A percentile compares a stretch with the other conserved stretches of the same genome.
Evolutionary conservation across 2,113 vertebrate species (phyloP).

Genomic region (Tringa solitaria): DNA sequence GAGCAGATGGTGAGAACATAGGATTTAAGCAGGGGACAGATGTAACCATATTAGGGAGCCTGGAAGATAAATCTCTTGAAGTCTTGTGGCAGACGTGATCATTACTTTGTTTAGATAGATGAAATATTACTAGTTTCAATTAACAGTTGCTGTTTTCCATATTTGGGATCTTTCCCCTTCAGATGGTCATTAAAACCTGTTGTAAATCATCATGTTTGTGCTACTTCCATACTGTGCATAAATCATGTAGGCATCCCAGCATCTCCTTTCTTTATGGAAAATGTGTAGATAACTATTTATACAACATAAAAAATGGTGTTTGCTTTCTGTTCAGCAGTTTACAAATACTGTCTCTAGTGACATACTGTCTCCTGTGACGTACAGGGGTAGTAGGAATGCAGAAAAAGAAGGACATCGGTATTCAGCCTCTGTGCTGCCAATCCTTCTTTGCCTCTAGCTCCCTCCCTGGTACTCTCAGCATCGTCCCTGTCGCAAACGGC

Average conservation of each 20-base stretch:
- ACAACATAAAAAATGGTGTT: not conserved
- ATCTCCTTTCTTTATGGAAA: not conserved
- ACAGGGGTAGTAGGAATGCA: not conserved
- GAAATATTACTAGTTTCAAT: conserved; percentile 17
- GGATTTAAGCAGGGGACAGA: conserved; percentile 76
- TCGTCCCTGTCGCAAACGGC: not conserved
- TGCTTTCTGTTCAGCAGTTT: not conserved
- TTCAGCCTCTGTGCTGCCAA: not conserved
- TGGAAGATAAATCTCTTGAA: conserved; percentile 67
- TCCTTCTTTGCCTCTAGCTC: not conserved
- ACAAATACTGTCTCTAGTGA: not conserved
- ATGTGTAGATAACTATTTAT: not conserved
- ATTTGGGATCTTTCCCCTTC: conserved; percentile 54
- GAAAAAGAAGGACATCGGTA: not conserved
- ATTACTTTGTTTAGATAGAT: conserved; percentile 53
- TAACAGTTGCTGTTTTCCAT: conserved; percentile 39
- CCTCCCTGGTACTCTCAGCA: not conserved
- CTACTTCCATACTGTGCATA: not conserved
- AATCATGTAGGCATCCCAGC: conserved; percentile 18
- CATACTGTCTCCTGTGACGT: not conserved
- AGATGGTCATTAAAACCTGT: conserved; percentile 38
- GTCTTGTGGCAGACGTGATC: conserved; percentile 41
- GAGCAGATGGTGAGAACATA: conserved; percentile 77
- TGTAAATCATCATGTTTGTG: conserved; percentile 44
- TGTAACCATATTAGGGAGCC: conserved; percentile 61